Base-by-base conservation (phyloP, 2,888 invertebrate genomes). In the Chymomyza procnemis region DNA sequence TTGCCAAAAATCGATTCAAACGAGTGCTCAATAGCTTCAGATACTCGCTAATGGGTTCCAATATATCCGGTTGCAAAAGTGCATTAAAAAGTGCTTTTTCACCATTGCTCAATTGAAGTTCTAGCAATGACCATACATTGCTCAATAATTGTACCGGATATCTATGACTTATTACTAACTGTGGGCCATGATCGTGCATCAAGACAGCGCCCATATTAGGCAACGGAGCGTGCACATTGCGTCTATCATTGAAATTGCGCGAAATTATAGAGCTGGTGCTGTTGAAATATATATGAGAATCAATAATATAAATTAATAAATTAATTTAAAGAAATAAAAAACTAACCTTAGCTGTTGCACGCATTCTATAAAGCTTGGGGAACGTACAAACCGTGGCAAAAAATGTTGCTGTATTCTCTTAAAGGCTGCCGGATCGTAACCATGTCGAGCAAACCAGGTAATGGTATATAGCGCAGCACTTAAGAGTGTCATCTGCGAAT, bases 121-220 rank as follows among this genome's bases (percentile, higher is more conserved):
- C 82, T 4, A 89, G 68, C 26, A 91, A 66, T 19, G 82, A 74
- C 86, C 90, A 88, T 2, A 91, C 52, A 6, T 85, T 80, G 19
- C 88, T 88, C 3, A 91, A 64, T 30, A 91, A 76, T 56, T 85
- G 88, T 41, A 90, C 78, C 18, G 90, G 82, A 85, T 90, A 91
- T 14, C 84, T 82, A 71, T 90, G 88, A 8, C 88, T 78, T 14
- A 91, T 73, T 16, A 91, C 81, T 26, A 91, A 64, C 67, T 89
- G 89, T 2, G 91, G 90, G 0, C 89, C 88, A 56, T 79, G 73
- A 9, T 79, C 76, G 34, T 89, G 81, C 74, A 87, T 80, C 58
- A 90, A 61, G 26, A 91, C 87, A 12, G 90, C 78, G 19, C 91
- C 91, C 19, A 89, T 76, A 82, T 91, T 90, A 4, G 90, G 89